Conservation (phyloP, 2,888 invertebrate genomes). For the Oeneis ivallda region DNA sequence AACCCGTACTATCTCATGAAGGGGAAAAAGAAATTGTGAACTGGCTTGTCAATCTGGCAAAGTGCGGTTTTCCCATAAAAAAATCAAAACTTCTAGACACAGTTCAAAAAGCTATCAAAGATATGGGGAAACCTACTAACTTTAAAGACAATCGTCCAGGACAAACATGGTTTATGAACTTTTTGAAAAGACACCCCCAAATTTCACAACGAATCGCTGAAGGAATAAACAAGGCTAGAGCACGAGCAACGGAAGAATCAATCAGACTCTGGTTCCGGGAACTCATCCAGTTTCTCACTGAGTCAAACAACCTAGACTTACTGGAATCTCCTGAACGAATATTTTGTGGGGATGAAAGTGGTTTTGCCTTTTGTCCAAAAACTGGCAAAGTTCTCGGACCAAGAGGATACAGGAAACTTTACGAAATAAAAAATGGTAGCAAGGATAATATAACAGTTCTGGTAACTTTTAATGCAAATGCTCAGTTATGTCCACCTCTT, state of each 20-base stretch:
- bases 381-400: too few species aligned
- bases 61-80: not conserved
- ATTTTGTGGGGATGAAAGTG: too few species aligned
- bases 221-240: slow-evolving; percentile 6
- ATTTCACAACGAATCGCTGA: not conserved
- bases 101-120: slow-evolving; percentile 2
- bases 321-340: not conserved
- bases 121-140: slow-evolving; percentile 1
- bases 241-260: too few species aligned
- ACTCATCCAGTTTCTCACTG: not conserved
- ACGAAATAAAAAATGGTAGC: too few species aligned
- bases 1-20: not conserved
- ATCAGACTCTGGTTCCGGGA: not conserved
- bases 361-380: too few species aligned
- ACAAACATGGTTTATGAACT: slow-evolving; percentile 2
- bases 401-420: too few species aligned
- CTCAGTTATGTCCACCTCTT: slow-evolving; percentile 3
- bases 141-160: slow-evolving; percentile 3
- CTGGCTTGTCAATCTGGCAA: not conserved
- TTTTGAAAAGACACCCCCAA: slow-evolving; percentile 3
- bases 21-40: not conserved
- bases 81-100: not conserved
- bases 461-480: not conserved
- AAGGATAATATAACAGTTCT: too few species aligned
- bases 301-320: not conserved